Percentiles rank a stretch among this genome's conserved stretches.
These are phyloP conservation scores for Toxotes lorentzi DNA, from an alignment of 2,797 vertebrate genomes.

Conservation along the genomic window DNA sequence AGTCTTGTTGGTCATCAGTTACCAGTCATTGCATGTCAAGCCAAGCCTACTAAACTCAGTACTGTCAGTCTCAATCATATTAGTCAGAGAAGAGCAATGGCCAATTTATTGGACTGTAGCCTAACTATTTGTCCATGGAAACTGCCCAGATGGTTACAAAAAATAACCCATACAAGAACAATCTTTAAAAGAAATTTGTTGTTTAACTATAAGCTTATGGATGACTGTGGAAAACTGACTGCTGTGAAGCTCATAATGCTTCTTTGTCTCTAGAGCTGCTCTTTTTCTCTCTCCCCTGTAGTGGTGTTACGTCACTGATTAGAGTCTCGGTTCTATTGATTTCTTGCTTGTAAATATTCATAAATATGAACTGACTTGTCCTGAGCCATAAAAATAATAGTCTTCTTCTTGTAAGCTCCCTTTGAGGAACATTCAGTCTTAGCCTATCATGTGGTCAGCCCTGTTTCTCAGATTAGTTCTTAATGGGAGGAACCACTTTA, in stretches of 20 bases:
- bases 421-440: conserved; percentile 16
- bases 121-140: neutral
- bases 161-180: neutral
- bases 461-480: conserved; percentile 43
- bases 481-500: conserved; percentile 34
- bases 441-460: conserved; percentile 33
- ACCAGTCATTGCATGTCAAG: conserved; percentile 1
- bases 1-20: conserved; percentile 1
- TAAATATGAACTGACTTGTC: conserved; percentile 31
- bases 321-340: conserved; percentile 29
- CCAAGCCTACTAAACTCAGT: conserved; percentile 8
- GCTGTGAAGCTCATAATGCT: conserved; percentile 12
- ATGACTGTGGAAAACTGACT: neutral
- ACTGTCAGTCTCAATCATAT: neutral
- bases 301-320: conserved; percentile 19
- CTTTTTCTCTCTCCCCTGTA: neutral
- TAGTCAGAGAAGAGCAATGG: neutral
- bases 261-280: conserved; percentile 21
- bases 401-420: conserved; percentile 22
- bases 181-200: neutral
- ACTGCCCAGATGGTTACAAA: neutral
- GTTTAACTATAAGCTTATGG: neutral
- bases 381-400: conserved; percentile 10
- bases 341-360: conserved; percentile 33
- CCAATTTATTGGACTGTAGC: neutral